phyloP scores from a whole-genome alignment of 2,888 invertebrate species.

The Monochamus alternatus region DNA sequence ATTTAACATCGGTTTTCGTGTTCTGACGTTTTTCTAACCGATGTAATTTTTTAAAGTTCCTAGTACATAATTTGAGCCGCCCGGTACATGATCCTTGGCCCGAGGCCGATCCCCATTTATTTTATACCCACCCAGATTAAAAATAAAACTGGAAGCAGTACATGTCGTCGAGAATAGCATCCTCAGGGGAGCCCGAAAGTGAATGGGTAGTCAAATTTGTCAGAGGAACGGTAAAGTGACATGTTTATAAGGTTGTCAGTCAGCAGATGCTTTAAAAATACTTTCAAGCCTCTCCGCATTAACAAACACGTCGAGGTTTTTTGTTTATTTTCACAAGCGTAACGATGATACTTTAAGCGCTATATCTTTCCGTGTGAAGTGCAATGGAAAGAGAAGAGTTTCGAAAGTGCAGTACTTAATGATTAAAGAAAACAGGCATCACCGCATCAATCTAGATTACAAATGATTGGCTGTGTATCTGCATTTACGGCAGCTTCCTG shows the following conservation, averaged over 20 bases:
- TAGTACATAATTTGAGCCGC: not conserved
- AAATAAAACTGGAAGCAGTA: conserved; percentile 2
- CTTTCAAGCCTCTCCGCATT: conserved; percentile 9
- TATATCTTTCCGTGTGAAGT: conserved; percentile 5
- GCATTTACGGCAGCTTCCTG: not conserved
- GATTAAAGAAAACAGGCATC: not conserved
- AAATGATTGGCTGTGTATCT: not conserved
- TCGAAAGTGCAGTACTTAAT: not conserved
- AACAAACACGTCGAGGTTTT: conserved; percentile 10
- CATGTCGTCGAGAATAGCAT: not conserved
- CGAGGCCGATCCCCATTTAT: not conserved
- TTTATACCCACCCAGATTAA: conserved; percentile 17
- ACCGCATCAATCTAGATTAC: conserved; percentile 6
- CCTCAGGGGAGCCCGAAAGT: not conserved
- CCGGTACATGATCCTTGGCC: not conserved
- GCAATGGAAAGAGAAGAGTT: conserved; percentile 1
- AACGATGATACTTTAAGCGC: conserved; percentile 12
- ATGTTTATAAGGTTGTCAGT: conserved; percentile 12
- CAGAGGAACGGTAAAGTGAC: conserved; percentile 11
- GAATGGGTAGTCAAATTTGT: conserved; percentile 13
- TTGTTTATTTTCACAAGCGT: conserved; percentile 8
- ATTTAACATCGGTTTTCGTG: no score
- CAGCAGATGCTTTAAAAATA: conserved; percentile 13
- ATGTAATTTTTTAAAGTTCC: not conserved
- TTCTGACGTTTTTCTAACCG: not conserved